Percentiles rank a stretch among this genome's conserved stretches.
Evolutionary conservation across 64 coral and sea anemone species (phyloP).

Genomic region (Montipora foliosa): DNA sequence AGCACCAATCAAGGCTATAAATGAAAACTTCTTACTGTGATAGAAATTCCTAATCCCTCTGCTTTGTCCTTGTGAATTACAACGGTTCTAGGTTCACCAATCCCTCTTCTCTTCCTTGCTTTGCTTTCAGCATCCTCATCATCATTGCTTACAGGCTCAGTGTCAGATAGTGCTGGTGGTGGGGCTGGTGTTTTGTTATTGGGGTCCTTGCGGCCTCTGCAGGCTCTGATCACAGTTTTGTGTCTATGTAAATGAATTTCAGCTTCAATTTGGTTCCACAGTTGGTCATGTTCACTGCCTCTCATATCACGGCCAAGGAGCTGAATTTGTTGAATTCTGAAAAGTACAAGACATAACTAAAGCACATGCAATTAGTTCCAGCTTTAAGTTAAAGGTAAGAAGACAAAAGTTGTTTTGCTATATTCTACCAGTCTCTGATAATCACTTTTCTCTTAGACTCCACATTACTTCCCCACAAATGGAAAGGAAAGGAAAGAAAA

Average conservation of each 20-base stretch:
- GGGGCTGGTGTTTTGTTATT: constrained; percentile 88
- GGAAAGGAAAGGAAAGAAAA: too few species aligned
- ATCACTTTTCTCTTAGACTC: too few species aligned
- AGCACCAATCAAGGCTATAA: too few species aligned
- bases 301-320: constrained; percentile 96
- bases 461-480: too few species aligned
- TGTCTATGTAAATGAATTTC: constrained; percentile 98
- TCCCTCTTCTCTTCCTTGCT: constrained; percentile 86
- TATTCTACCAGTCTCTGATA: too few species aligned
- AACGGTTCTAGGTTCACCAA: constrained; percentile 95
- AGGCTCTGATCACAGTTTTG: constrained; percentile 99
- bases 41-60: constrained; percentile 97
- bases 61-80: constrained; percentile 85
- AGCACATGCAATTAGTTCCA: too few species aligned
- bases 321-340: constrained; percentile 99
- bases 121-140: constrained; percentile 84
- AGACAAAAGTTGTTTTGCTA: too few species aligned
- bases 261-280: constrained; percentile 99
- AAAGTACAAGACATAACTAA: not conserved
- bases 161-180: constrained; percentile 69
- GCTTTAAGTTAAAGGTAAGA: too few species aligned
- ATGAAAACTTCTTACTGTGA: constrained; percentile 71
- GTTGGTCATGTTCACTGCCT: constrained; percentile 89
- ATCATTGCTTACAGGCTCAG: constrained; percentile 45
- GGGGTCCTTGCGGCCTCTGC: constrained; percentile 93